phyloP scores from a whole-genome alignment of 2,113 vertebrate genomes.

The Indri indri region DNA sequence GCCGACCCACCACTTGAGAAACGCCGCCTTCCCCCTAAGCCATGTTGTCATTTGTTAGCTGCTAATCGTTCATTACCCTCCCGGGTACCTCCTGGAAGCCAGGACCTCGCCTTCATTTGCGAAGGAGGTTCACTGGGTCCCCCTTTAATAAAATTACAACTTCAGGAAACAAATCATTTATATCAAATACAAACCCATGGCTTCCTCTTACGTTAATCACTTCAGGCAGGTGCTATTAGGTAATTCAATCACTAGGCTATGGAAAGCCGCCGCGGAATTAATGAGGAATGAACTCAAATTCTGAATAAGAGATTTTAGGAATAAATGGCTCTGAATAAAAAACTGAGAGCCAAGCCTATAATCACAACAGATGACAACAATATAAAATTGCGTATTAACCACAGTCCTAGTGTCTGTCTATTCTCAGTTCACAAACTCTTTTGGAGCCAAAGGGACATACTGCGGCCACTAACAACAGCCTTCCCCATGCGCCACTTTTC shows the following conservation, averaged over 20 bases:
- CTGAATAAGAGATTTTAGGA: slow-evolving; percentile 68
- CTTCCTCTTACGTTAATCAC: slow-evolving; percentile 72
- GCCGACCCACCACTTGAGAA: slow-evolving; percentile 17
- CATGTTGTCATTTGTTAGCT: slow-evolving; percentile 9
- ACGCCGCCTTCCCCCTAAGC: neutral
- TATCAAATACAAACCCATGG: slow-evolving; percentile 69
- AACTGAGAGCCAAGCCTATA: slow-evolving; percentile 45
- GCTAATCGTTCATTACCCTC: slow-evolving; percentile 67
- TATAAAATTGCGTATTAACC: slow-evolving; percentile 27
- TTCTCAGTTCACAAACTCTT: neutral
- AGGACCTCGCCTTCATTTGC: neutral
- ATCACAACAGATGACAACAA: slow-evolving; percentile 65
- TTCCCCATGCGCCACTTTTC: neutral
- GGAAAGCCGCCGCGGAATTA: slow-evolving; percentile 68
- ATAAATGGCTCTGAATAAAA: slow-evolving; percentile 61
- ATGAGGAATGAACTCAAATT: slow-evolving; percentile 72
- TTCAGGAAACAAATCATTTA: slow-evolving; percentile 72
- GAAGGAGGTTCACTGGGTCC: slow-evolving; percentile 39
- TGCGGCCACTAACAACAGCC: neutral
- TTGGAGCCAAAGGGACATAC: neutral
- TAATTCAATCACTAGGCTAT: slow-evolving; percentile 72
- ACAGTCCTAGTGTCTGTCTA: neutral
- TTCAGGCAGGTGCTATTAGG: slow-evolving; percentile 75
- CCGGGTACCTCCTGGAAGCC: slow-evolving; percentile 13
- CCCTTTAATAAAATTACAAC: slow-evolving; percentile 76